Conservation (phyloP, 2,888 invertebrate genomes). For the Habroteleia sp. region DNA sequence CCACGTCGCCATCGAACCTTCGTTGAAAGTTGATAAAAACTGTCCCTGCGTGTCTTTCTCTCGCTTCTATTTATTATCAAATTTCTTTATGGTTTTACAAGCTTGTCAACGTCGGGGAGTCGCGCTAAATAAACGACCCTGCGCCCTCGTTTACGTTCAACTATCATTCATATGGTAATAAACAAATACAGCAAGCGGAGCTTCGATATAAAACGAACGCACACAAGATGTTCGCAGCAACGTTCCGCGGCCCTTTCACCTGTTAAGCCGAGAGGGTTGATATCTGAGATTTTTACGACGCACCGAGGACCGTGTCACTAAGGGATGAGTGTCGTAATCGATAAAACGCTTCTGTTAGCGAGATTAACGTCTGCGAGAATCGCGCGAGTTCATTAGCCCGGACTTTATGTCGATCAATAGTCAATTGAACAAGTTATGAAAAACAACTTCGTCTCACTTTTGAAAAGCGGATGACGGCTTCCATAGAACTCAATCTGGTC, state of each 20-base stretch:
- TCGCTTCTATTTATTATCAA: conserved; percentile 77
- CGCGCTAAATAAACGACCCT: conserved; percentile 28
- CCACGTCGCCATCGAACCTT: conserved; percentile 25
- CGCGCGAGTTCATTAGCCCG: conserved; percentile 69
- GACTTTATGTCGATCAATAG: conserved; percentile 62
- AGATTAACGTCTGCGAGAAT: conserved; percentile 74
- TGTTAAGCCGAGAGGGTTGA: conserved; percentile 67
- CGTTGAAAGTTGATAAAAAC: conserved; percentile 69
- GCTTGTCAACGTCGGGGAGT: conserved; percentile 68
- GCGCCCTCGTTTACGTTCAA: conserved; percentile 64
- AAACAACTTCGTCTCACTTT: conserved; percentile 43
- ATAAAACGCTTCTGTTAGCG: conserved; percentile 77
- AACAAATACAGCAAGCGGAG: conserved; percentile 62
- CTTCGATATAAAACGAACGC: conserved; percentile 26
- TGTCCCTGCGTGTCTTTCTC: conserved; percentile 43
- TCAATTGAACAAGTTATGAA: conserved; percentile 60
- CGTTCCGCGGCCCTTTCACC: conserved; percentile 68
- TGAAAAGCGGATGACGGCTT: conserved; percentile 36
- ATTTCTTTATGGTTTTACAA: conserved; percentile 80
- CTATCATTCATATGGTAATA: conserved; percentile 68
- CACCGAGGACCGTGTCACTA: conserved; percentile 70
- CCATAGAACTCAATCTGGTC: conserved; percentile 45
- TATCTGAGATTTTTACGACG: conserved; percentile 75
- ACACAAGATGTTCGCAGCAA: conserved; percentile 70
- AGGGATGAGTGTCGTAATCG: conserved; percentile 71